phyloP scores from a whole-genome alignment of 2,113 vertebrate genomes.

The Pipra filicauda region DNA sequence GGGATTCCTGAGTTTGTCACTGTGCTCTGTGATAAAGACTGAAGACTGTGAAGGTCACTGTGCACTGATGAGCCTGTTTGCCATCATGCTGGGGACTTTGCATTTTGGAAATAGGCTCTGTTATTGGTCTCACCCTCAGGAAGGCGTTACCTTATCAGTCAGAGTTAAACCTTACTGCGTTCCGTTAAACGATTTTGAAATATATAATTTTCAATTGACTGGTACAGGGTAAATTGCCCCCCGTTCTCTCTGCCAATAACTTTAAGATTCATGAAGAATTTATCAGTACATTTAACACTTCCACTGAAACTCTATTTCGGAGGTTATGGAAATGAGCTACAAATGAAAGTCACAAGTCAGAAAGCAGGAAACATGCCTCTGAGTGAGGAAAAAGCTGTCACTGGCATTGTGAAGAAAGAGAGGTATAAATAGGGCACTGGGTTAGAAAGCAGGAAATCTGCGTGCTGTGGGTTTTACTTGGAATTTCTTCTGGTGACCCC shows the following conservation, averaged over 20 bases:
- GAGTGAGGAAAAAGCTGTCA: constrained; percentile 92
- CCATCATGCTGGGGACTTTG: not conserved
- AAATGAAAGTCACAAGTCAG: constrained; percentile 68
- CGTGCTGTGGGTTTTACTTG: constrained; percentile 87
- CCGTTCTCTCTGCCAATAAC: constrained; percentile 7
- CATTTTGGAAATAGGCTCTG: constrained; percentile 23
- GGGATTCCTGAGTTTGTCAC: not conserved
- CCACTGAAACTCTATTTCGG: constrained; percentile 38
- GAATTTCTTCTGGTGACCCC: constrained; percentile 91
- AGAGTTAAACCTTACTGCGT: not conserved
- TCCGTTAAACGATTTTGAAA: not conserved
- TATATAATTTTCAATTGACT: constrained; percentile 32
- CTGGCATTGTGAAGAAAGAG: constrained; percentile 82
- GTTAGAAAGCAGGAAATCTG: constrained; percentile 94
- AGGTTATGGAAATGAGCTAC: constrained; percentile 58
- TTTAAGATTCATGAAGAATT: constrained; percentile 14
- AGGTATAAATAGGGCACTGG: constrained; percentile 95
- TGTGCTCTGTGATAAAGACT: not conserved
- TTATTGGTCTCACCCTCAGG: constrained; percentile 12
- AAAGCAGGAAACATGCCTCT: constrained; percentile 68
- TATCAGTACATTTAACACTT: constrained; percentile 54
- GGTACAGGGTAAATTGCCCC: not conserved
- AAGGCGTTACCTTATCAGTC: not conserved
- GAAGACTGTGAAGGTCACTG: not conserved
- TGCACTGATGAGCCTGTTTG: not conserved